Base-by-base conservation (phyloP, 2,888 invertebrate species). In the Hipparchia semele region DNA sequence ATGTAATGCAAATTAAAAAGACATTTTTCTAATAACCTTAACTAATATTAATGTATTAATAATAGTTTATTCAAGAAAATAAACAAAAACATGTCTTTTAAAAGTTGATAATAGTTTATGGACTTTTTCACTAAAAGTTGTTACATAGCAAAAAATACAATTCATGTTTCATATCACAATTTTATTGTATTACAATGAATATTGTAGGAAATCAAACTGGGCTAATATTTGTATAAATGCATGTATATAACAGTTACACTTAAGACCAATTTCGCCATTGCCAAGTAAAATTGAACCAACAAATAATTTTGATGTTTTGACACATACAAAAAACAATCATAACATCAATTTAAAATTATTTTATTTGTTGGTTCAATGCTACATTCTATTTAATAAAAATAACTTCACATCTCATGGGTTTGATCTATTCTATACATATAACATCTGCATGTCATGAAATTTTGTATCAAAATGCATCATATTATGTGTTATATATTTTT, bases 361-460 rank as follows among this genome's bases (percentile, higher is more conserved):
- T 39, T 39, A 39, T 39, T 39, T 39, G 39, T 39, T 39, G 39
- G 3, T 39, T 39, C 23, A 39, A 39, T 39, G 39, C 39, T 39
- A 39, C 23, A 23, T 39, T 39, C 23, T 46, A 9, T 33, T 9
- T 9, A 23, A 9, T 59, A 7, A 56, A 6, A 13, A 56, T n/a
- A 13, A 39, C 23, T 23, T 23, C 23, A 39, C 39, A 39, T 39
- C 39, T 39, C 4, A 12, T 39, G 8, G 39, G 13, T 56, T 67
- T 67, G 45, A 56, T 54, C 51, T 60, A 53, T 59, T 7, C 33
- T 51, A 60, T 53, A 68, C 51, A 60, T 23, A 39, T 64, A 71
- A 62, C 70, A 65, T 66, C 23, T 45, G 13, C 51, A 69, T 75
- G 75, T 75, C 76, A 75, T 77, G 75, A 76, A 74, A 73, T 71